Conservation (phyloP, 2,113 vertebrate genomes). For the Henicopernis longicauda region DNA sequence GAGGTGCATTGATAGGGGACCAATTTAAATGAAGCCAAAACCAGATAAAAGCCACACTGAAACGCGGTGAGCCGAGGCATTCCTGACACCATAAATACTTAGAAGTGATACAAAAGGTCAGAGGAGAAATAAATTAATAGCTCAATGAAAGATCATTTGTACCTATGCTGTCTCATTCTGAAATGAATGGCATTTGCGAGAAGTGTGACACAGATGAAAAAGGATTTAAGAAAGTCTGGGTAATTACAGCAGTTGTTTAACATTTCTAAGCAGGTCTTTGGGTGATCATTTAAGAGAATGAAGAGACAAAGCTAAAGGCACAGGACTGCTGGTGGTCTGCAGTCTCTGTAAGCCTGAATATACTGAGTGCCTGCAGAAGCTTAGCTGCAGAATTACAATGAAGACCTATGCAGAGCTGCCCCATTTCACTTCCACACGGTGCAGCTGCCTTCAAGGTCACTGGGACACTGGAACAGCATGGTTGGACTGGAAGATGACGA, state of each 20-base stretch:
- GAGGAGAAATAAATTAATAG: constrained; percentile 15
- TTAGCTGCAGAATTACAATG: background rate
- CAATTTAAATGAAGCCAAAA: background rate
- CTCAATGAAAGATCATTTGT: background rate
- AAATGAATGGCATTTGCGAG: background rate
- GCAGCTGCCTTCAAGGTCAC: background rate
- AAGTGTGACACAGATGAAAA: background rate
- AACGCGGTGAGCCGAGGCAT: background rate
- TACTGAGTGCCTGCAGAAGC: background rate
- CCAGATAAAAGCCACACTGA: background rate
- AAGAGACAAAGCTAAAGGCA: background rate
- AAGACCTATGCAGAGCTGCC: background rate
- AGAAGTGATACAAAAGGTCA: background rate
- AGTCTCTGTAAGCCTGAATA: background rate
- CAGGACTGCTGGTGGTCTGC: background rate
- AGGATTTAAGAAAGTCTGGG: background rate
- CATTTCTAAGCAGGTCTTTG: background rate
- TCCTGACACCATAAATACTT: background rate
- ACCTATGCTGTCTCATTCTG: background rate
- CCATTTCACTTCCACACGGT: background rate
- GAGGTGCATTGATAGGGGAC: background rate
- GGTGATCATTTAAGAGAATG: background rate
- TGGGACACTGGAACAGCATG: background rate
- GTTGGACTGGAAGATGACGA: background rate
- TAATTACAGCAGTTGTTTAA: constrained; percentile 4